Percentiles rank a stretch among this genome's conserved stretches.
Conservation (phyloP, 2,113 vertebrate genomes). For the Chroicocephalus ridibundus region DNA sequence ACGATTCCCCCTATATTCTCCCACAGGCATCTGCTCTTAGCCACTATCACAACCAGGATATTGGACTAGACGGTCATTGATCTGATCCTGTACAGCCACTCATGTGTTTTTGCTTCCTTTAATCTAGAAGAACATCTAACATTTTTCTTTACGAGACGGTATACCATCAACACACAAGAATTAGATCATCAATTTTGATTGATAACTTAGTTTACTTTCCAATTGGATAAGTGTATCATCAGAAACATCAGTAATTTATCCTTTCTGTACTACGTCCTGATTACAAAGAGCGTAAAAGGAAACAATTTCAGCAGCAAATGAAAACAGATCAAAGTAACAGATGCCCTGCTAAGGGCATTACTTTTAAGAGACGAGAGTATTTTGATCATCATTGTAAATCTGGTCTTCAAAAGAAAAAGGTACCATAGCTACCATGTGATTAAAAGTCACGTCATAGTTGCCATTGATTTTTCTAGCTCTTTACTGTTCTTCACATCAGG, state of each 20-base stretch:
- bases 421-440: background rate
- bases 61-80: background rate
- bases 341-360: background rate
- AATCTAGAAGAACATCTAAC: background rate
- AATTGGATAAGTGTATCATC: conserved; percentile 1
- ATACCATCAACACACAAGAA: background rate
- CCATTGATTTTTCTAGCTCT: background rate
- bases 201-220: conserved; percentile 9
- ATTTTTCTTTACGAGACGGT: background rate
- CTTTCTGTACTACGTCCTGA: background rate
- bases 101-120: background rate
- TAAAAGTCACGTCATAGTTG: background rate
- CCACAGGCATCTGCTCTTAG: background rate
- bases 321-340: conserved; percentile 30
- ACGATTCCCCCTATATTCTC: background rate
- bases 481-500: background rate
- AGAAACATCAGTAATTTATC: conserved; percentile 22
- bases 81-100: conserved; percentile 15
- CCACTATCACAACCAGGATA: background rate
- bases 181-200: conserved; percentile 18
- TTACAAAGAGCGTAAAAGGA: background rate
- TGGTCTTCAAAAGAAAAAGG: background rate
- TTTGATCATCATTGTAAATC: conserved; percentile 4
- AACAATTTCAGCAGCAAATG: conserved; percentile 34
- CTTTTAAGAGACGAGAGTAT: conserved; percentile 2